Conservation (phyloP, 2,113 vertebrate species). For the Microcebus lehilahytsara region DNA sequence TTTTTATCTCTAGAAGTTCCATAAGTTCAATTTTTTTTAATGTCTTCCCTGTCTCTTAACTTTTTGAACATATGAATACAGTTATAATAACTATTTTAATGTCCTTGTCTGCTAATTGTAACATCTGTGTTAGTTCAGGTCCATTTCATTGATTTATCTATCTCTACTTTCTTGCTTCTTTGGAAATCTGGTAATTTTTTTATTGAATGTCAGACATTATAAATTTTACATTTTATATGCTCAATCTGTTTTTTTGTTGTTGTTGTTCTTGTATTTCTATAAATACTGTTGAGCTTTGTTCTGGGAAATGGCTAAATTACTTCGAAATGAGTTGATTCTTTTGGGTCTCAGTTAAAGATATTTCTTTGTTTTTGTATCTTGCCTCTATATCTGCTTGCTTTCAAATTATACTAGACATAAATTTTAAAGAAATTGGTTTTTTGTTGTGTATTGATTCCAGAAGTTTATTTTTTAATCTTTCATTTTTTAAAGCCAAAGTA, state of each 20-base stretch:
- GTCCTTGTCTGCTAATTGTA: neutral
- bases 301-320: neutral
- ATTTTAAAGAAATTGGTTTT: neutral
- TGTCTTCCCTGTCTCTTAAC: neutral
- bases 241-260: neutral
- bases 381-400: neutral
- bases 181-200: neutral
- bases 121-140: neutral
- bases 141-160: neutral
- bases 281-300: neutral
- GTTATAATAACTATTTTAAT: neutral
- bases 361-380: neutral
- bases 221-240: neutral
- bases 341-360: neutral
- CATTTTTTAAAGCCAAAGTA: neutral
- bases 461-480: neutral
- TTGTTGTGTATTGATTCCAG: neutral
- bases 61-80: neutral
- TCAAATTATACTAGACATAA: neutral
- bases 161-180: neutral
- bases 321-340: neutral
- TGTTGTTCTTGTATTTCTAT: neutral
- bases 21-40: neutral
- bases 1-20: neutral
- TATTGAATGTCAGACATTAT: neutral